phyloP scores from a whole-genome alignment of 2,888 invertebrate species.

The Maniola hyperantus region DNA sequence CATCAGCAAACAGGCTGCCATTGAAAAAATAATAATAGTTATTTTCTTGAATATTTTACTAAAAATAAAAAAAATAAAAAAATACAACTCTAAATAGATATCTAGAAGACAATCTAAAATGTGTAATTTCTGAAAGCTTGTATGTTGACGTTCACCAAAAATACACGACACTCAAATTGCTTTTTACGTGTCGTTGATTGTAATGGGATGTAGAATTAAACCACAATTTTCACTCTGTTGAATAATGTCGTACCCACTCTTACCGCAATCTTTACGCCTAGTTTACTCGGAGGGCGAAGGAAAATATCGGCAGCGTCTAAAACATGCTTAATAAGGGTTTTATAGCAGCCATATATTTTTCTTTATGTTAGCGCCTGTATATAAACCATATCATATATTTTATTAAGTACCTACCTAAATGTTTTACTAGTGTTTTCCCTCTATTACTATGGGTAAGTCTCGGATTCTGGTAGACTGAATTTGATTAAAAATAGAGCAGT shows the following conservation, averaged over 20 bases:
- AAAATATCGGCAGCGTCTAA: constrained; percentile 12
- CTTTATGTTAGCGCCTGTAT: not conserved
- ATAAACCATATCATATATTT: not conserved
- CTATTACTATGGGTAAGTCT: not conserved
- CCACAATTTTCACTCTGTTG: constrained; percentile 18
- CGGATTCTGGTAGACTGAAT: too few species aligned
- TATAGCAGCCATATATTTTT: constrained; percentile 7
- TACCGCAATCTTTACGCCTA: constrained; percentile 19
- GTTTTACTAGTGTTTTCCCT: not conserved
- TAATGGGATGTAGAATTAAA: constrained; percentile 14
- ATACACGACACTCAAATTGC: not conserved
- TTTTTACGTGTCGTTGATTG: constrained; percentile 20
- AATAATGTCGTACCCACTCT: constrained; percentile 15
- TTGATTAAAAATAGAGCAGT: too few species aligned
- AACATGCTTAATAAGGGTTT: constrained; percentile 13
- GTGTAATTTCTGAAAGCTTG: too few species aligned
- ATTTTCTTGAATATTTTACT: too few species aligned
- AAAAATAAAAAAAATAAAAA: too few species aligned
- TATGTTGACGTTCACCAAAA: not conserved
- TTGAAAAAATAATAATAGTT: too few species aligned
- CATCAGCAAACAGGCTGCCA: too few species aligned
- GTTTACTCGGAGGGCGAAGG: constrained; percentile 9
- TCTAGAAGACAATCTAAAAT: too few species aligned
- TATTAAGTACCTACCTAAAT: not conserved
- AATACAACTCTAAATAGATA: too few species aligned